Evolutionary conservation across 1,140 invertebrate genomes (phyloP), one percentile per base, ranked within the genome.

Genomic region (Drosophila neocordata): DNA sequence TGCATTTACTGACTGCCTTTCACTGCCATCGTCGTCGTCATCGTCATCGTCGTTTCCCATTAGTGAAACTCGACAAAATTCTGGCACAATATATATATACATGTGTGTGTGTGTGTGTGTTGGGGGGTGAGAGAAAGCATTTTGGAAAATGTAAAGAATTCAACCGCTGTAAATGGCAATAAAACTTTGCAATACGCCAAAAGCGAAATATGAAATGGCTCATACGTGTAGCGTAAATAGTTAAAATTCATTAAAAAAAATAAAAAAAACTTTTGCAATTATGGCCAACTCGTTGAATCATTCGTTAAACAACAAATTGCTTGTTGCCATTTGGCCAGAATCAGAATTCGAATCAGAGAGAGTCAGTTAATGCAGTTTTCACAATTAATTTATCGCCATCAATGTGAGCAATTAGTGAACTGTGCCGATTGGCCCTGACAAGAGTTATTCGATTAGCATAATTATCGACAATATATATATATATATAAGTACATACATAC

Each of bases 241-340:
- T 82, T 69, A 71, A 77, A 82, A 81, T 82, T 82, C 74, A 82
- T 82, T 82, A 82, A 82, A 48, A 82, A 56, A 82, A 82, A n/a
- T n/a, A n/a, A n/a, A n/a, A 55, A 82, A 56, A 82, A 82, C 79
- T 82, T 82, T 82, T 75, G 74, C 79, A 78, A 82, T 82, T 82
- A 73, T 56, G 15, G 53, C 24, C 55, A 60, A 56, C 51, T 57
- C 79, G 73, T 81, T 69, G 27, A 31, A 31, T 31, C 27, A 31
- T 31, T 31, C 27, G 27, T 31, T 31, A 73, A 81, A 15, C 41
- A 13, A 44, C 41, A 48, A 48, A 48, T 48, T 20, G 41, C 8
- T 77, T 81, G 77, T 77, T 81, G 76, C 69, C 51, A 20, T 22
- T 38, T 38, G 24, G 61, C 9, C 22, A 38, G 6, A 31, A 31